Conservation (phyloP, 2,888 invertebrate species). For the Sepiola atlantica region DNA sequence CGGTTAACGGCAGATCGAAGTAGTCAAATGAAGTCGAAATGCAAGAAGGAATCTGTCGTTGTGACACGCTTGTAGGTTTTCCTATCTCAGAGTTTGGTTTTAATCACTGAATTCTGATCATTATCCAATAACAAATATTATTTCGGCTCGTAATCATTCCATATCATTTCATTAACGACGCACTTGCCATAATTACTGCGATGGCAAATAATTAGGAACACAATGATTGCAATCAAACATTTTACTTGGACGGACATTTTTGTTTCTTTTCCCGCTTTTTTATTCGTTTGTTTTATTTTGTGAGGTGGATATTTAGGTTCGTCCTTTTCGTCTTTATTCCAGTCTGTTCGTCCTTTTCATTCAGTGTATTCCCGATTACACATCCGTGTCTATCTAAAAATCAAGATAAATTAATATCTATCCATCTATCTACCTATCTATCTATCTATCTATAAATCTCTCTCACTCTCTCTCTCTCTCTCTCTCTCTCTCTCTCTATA, state of each 20-base stretch:
- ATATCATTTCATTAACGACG: conserved; percentile 32
- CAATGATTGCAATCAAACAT: conserved; percentile 32
- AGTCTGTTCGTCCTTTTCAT: neutral
- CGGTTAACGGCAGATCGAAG: neutral
- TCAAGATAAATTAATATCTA: neutral
- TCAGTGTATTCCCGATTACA: neutral
- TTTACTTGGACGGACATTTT: neutral
- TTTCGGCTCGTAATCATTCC: conserved; percentile 21
- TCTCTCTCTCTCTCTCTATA: neutral
- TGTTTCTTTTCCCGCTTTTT: neutral
- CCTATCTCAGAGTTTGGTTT: neutral
- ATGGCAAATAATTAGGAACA: conserved; percentile 32
- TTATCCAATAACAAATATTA: conserved; percentile 32
- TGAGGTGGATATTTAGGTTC: neutral
- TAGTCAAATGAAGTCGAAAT: neutral
- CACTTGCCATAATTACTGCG: conserved; percentile 32
- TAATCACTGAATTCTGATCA: conserved; percentile 11
- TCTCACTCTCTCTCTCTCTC: neutral
- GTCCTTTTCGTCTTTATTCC: neutral
- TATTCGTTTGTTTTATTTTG: neutral
- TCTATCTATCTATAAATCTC: neutral
- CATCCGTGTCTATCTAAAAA: neutral
- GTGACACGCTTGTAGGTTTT: neutral
- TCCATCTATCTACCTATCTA: neutral
- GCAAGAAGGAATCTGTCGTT: neutral